These are phyloP conservation scores for Agrotis segetum DNA, from an alignment of 2,888 invertebrate genomes.

Conservation along the genomic window DNA sequence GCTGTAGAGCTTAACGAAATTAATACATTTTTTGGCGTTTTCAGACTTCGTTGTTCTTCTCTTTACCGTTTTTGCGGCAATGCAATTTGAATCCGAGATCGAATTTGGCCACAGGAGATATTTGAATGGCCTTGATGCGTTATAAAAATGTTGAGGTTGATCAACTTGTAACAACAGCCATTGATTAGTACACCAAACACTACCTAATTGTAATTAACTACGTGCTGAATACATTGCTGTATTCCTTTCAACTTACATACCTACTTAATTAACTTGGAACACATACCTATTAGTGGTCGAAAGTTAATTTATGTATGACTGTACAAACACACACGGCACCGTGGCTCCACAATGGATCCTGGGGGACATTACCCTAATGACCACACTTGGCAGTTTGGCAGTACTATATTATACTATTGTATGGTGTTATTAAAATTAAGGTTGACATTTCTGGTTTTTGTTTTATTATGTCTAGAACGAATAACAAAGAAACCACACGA, in stretches of 20 bases:
- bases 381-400: conserved; percentile 16
- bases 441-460: conserved; percentile 7
- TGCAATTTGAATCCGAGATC: conserved; percentile 6
- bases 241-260: conserved; percentile 34
- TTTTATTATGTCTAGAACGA: conserved; percentile 2
- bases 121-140: not conserved
- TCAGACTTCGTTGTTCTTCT: conserved; percentile 9
- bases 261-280: conserved; percentile 44
- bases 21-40: conserved; percentile 14
- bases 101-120: not conserved
- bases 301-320: conserved; percentile 51
- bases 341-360: conserved; percentile 40
- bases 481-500: not conserved
- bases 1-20: conserved; percentile 13
- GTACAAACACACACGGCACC: conserved; percentile 21
- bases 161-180: conserved; percentile 9
- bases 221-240: conserved; percentile 30
- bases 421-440: conserved; percentile 15
- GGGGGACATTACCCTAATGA: conserved; percentile 42
- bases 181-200: conserved; percentile 17
- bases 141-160: conserved; percentile 8
- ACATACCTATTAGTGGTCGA: conserved; percentile 34
- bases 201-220: conserved; percentile 28
- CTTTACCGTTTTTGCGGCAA: conserved; percentile 13
- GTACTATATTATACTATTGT: conserved; percentile 11